Evolutionary conservation across 1,140 invertebrate genomes (phyloP).

Genomic region (Drosophila sturtevanti): DNA sequence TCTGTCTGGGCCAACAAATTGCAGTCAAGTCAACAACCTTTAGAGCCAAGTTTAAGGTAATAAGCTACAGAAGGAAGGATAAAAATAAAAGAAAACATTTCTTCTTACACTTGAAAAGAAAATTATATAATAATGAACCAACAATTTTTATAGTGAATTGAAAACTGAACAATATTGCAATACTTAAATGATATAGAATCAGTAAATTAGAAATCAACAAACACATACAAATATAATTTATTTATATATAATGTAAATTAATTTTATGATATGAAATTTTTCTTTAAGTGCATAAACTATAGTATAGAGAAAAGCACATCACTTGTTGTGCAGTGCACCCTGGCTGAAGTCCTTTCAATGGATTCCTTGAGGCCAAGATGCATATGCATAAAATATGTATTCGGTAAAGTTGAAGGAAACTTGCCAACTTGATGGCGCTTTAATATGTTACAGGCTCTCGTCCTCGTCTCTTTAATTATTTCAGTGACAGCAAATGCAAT

Average conservation of each 20-base stretch:
- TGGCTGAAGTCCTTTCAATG: slow-evolving; percentile 5
- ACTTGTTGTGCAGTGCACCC: slow-evolving; percentile 20
- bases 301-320: slow-evolving; percentile 27
- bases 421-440: slow-evolving; percentile 30
- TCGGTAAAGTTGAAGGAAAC: slow-evolving; percentile 57
- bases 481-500: slow-evolving; percentile 35
- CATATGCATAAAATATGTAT: slow-evolving; percentile 67
- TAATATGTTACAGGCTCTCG: slow-evolving; percentile 29
- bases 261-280: neutral
- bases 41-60: slow-evolving; percentile 73
- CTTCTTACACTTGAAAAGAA: slow-evolving; percentile 46
- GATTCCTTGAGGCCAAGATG: slow-evolving; percentile 48
- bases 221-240: too few relatives aligned
- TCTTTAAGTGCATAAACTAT: neutral
- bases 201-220: too few relatives aligned
- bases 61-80: slow-evolving; percentile 50
- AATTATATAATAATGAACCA: neutral
- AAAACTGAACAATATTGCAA: slow-evolving; percentile 25
- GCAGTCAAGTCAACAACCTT: slow-evolving; percentile 76
- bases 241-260: too few relatives aligned
- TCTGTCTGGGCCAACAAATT: slow-evolving; percentile 64
- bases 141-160: too few relatives aligned
- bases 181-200: neutral
- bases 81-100: slow-evolving; percentile 44
- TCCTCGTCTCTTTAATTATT: slow-evolving; percentile 62